Evolutionary conservation across 1,140 invertebrate genomes (phyloP).

Genomic region (Apis florea): DNA sequence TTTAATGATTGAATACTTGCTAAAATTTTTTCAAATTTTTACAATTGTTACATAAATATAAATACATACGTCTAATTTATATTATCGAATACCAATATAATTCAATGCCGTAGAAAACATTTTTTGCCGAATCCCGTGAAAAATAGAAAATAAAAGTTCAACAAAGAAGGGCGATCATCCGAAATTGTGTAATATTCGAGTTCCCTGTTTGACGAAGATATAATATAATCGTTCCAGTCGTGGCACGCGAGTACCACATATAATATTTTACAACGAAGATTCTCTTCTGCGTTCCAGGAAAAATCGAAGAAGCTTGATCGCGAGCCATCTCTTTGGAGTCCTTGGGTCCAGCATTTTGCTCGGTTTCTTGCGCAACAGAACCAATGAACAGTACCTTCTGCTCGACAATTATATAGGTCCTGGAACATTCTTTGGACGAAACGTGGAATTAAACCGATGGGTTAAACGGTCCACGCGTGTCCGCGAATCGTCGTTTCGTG

Average conservation of each 20-base stretch:
- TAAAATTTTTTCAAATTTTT: too few species aligned
- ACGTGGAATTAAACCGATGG: slow-evolving; percentile 24
- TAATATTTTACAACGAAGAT: slow-evolving; percentile 14
- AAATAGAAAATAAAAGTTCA: not conserved
- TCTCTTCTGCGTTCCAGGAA: slow-evolving; percentile 47
- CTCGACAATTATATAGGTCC: slow-evolving; percentile 55
- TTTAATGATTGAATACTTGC: too few species aligned
- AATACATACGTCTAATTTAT: too few species aligned
- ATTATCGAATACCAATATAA: too few species aligned
- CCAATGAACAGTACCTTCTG: not conserved
- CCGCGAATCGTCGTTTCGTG: slow-evolving; percentile 50
- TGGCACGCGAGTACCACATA: slow-evolving; percentile 44
- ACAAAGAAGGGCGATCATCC: not conserved
- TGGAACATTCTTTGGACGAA: slow-evolving; percentile 14
- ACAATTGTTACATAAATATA: too few species aligned
- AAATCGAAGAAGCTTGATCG: slow-evolving; percentile 30
- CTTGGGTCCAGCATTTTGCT: slow-evolving; percentile 24
- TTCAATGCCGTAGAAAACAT: too few species aligned
- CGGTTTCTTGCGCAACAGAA: slow-evolving; percentile 54
- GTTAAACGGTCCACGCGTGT: slow-evolving; percentile 39
- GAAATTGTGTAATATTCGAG: slow-evolving; percentile 42
- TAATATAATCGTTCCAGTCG: slow-evolving; percentile 37
- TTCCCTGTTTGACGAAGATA: slow-evolving; percentile 35
- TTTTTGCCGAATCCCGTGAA: not conserved
- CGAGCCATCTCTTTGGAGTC: slow-evolving; percentile 19